Conservation (phyloP, 2,797 vertebrate genomes). For the Otus scops region DNA sequence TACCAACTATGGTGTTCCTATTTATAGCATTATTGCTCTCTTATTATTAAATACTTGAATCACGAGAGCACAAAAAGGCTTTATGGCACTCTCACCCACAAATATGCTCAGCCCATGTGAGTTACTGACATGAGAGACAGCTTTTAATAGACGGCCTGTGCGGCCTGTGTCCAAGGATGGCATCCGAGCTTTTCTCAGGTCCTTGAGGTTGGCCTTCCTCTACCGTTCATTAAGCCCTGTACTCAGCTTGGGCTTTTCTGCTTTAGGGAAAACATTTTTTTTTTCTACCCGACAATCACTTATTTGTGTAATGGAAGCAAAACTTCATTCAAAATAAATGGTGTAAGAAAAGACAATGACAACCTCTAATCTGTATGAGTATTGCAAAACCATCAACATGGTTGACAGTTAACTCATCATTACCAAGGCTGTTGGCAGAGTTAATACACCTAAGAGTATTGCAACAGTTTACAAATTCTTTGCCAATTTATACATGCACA, state of each 20-base stretch:
- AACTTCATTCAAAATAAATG: neutral
- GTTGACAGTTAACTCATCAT: slow-evolving; percentile 3
- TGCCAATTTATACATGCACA: neutral
- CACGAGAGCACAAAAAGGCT: slow-evolving; percentile 35
- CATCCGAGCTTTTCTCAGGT: neutral
- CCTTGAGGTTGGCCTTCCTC: neutral
- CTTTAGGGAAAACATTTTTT: neutral
- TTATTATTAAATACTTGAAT: slow-evolving; percentile 50
- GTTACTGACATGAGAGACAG: slow-evolving; percentile 6
- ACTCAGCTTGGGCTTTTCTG: neutral
- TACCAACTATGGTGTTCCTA: slow-evolving; percentile 57
- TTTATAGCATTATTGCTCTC: slow-evolving; percentile 40
- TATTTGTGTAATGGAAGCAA: neutral
- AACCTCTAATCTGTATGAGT: neutral
- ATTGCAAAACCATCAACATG: neutral
- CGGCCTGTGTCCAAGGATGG: neutral
- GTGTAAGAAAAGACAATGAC: neutral
- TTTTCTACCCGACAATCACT: neutral
- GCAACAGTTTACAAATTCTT: neutral
- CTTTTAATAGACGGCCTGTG: neutral
- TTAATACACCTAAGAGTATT: neutral
- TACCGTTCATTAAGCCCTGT: neutral
- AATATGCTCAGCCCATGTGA: slow-evolving; percentile 14
- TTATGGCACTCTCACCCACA: slow-evolving; percentile 36
- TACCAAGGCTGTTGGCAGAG: neutral